phyloP scores from a whole-genome alignment of 2,113 vertebrate genomes.

The Peromyscus leucopus region DNA sequence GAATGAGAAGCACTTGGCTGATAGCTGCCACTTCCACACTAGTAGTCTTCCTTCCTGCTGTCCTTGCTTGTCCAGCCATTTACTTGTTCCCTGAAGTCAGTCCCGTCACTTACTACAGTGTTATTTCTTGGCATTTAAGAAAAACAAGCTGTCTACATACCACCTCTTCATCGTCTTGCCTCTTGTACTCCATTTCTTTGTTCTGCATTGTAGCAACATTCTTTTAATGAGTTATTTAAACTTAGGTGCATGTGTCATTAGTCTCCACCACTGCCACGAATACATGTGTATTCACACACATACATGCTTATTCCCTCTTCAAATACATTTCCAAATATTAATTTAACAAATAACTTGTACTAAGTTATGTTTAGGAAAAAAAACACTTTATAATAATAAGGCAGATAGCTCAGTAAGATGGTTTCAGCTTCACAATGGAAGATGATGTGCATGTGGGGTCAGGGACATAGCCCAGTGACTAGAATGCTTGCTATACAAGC shows the following conservation, averaged over 20 bases:
- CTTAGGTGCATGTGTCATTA: neutral
- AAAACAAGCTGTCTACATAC: neutral
- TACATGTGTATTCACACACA: too few relatives aligned
- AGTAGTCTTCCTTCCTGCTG: neutral
- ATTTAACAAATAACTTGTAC: neutral
- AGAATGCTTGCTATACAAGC: neutral
- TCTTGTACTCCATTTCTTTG: neutral
- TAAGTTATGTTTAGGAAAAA: neutral
- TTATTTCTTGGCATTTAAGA: neutral
- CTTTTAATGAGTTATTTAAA: neutral
- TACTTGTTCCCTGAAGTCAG: neutral
- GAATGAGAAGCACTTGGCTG: neutral
- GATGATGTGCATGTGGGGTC: neutral
- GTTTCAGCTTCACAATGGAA: constrained; percentile 15
- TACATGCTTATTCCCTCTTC: neutral
- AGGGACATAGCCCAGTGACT: neutral
- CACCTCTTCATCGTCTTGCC: neutral
- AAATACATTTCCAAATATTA: neutral
- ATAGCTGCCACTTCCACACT: neutral
- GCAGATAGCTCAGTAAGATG: neutral
- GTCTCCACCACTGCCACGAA: too few relatives aligned
- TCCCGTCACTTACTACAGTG: neutral
- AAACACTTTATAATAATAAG: neutral
- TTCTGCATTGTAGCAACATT: neutral
- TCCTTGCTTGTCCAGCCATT: neutral